phyloP scores from a whole-genome alignment of 30 jellyfish, hydroid and myxozoan genomes.

The Aurelia sp. region DNA sequence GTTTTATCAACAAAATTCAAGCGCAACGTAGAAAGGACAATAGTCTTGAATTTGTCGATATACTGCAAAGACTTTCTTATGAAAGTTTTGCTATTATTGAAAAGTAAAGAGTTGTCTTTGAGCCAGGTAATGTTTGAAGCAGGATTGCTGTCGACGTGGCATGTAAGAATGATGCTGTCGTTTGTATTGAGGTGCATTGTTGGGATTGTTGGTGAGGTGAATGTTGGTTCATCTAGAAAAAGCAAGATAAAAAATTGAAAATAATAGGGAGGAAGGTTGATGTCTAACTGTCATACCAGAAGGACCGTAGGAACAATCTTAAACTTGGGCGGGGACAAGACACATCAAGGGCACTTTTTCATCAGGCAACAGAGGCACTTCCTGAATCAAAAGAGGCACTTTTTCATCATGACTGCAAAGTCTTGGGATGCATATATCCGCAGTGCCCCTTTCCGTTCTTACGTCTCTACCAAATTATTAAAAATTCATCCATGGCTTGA shows the following conservation, averaged over 20 bases:
- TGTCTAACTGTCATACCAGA: no score
- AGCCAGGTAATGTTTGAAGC: conserved; percentile 41
- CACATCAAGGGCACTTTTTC: no score
- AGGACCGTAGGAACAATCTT: no score
- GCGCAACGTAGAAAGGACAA: not conserved
- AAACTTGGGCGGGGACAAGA: no score
- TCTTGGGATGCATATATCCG: no score
- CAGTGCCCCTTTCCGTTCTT: no score
- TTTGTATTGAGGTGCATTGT: not conserved
- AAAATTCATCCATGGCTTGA: no score
- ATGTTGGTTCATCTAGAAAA: conserved; percentile 40
- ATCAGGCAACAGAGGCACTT: no score
- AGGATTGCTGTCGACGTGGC: conserved; percentile 42
- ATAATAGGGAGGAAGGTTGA: no score
- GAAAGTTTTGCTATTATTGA: not conserved
- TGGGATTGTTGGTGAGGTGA: not conserved
- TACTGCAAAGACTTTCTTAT: not conserved
- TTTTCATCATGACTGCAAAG: no score
- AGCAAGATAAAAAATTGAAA: not conserved
- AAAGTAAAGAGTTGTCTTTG: not conserved
- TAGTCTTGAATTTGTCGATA: conserved; percentile 20
- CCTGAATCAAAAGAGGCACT: no score
- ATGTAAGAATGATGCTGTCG: conserved; percentile 9
- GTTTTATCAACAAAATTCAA: not conserved
- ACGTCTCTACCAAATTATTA: no score